Conservation (phyloP, 2,797 vertebrate genomes). For the Poeciliopsis gracilis region DNA sequence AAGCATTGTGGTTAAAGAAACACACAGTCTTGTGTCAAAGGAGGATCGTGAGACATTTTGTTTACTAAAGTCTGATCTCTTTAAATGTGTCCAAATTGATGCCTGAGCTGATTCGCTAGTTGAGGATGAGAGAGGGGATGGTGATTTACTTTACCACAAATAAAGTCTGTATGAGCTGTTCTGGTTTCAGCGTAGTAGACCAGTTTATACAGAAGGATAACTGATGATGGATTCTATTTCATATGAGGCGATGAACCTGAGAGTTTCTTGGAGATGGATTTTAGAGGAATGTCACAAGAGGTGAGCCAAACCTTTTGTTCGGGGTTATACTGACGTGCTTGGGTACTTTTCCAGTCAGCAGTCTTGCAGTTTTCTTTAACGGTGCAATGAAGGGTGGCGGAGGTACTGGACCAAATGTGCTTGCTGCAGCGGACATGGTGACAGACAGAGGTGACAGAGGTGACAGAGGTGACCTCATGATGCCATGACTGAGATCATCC, state of each 20-base stretch:
- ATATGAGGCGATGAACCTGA: background rate
- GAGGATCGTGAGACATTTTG: slow-evolving; percentile 64
- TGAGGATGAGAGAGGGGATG: slow-evolving; percentile 51
- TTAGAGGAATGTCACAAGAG: background rate
- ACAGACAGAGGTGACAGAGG: background rate
- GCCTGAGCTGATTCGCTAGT: slow-evolving; percentile 72
- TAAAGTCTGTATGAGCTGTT: slow-evolving; percentile 52
- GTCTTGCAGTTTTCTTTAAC: background rate
- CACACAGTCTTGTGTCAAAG: slow-evolving; percentile 27
- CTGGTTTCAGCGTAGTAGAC: slow-evolving; percentile 48
- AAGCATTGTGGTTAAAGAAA: slow-evolving; percentile 38
- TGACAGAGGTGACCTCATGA: background rate
- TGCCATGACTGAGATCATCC: background rate
- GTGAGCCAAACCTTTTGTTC: background rate
- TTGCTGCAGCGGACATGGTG: background rate
- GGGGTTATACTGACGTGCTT: background rate
- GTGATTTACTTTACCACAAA: slow-evolving; percentile 56
- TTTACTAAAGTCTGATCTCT: slow-evolving; percentile 65
- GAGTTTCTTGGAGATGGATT: background rate
- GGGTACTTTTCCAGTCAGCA: background rate
- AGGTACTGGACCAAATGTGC: background rate
- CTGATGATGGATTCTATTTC: background rate
- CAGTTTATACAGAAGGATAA: slow-evolving; percentile 7
- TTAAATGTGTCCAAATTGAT: slow-evolving; percentile 62
- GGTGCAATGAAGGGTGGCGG: background rate